Evolutionary conservation across 2,113 vertebrate species (phyloP), one percentile per base, ranked within the genome.

Genomic region (Struthidea cinerea): DNA sequence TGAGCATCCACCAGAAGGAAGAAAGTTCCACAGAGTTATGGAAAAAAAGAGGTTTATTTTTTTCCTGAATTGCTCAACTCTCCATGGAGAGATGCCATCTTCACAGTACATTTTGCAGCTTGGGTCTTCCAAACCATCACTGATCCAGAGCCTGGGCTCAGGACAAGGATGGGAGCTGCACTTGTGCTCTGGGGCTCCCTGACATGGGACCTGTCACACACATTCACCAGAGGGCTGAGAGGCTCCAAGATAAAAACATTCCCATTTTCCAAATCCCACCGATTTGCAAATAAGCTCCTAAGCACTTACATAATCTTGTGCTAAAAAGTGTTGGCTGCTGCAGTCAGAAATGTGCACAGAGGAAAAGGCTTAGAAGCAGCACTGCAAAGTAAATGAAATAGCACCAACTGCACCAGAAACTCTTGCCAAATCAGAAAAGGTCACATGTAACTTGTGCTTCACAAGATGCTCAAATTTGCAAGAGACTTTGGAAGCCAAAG

Each of bases 261-360:
- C 61, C 69, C 71, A 50, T 44, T 33, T 92, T 90, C 91, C 89
- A 89, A 81, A 89, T 74, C 89, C 69, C 86, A 69, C 71, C 1
- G 2, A 44, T 68, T 30, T 56, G 71, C 85, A 88, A 84, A 90
- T 74, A 55, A 94, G 79, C 88, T 93, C 83, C 79, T 77, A 42
- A 94, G 83, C 64, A 41, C 83, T 96, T 94, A 95, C 10, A 95
- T 97, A 95, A 95, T 82, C 78, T 57, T 76, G 53, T 71, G 93
- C 91, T 96, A 93, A 76, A 71, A 87, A 95, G 77, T 87, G 93
- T 53, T 95, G 95, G 93, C 95, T 97, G 90, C 79, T 73, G 75
- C 88, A 87, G 74, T 50, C 87, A 94, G 91, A 89, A 91, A 70
- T 50, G 73, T 21, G 68, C 80, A 68, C 42, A 18, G 33, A 67